Evolutionary conservation across 2,888 invertebrate genomes (phyloP), one percentile per base, ranked within the genome.

Genomic region (Dicyrtomina minuta): DNA sequence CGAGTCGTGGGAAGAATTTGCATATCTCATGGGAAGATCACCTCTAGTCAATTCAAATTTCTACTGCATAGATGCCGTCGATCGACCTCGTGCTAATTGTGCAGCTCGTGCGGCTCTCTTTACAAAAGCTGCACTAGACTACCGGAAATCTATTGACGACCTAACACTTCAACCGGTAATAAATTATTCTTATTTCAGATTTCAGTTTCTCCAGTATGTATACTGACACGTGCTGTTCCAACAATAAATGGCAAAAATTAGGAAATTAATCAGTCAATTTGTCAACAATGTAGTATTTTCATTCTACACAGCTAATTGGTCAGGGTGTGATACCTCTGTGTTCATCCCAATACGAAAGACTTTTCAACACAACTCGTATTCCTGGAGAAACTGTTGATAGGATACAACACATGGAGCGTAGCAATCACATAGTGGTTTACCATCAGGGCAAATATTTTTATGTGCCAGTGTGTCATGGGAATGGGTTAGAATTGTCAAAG

Each of bases 1-100:
- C 1, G 99, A 99, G 88, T 99, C 99, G 99, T 99, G 99, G 99
- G 99, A 99, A 83, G 96, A 99, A 82, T 99, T 96, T 81, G 96
- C 99, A 24, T 99, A 99, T 82, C 86, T 99, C 43, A 87, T 96
- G 66, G 96, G 97, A 17, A 88, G 99, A 68, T 91, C 93, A 0
- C 87, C 99, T 58, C 96, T 99, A 92, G 93, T 99, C 73, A 98
- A 98, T 84, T 96, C 96, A 53, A 99, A 99, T 84, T 99, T 96
- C 84, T 99, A 99, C 83, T 98, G 95, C 65, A 91, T 94, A 65
- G 95, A 95, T 81, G 91, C 93, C 4, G 89, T 94, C 73, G 86
- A 93, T 71, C 85, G 90, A 83, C 89, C 90, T 13, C 90, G 91
- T 0, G 84, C 83, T 10, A 84, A 84, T 33, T 94, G 94, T 82